These are phyloP conservation scores for Choristoneura rosaceana DNA, from an alignment of 2,888 invertebrate species.

Conservation along the genomic window DNA sequence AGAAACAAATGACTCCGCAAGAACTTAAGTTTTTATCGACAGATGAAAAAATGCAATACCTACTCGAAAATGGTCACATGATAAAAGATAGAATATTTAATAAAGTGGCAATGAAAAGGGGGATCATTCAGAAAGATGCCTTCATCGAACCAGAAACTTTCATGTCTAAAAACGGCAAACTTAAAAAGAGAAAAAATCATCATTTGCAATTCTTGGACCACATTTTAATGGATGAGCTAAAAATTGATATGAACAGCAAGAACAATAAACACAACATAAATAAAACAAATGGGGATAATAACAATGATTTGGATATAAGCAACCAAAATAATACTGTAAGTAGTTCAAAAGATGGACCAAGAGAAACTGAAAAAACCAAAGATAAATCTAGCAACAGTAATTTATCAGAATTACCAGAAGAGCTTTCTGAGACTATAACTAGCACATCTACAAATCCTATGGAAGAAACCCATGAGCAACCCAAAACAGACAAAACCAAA, in stretches of 20 bases:
- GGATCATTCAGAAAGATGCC: conserved; percentile 42
- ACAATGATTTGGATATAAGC: conserved; percentile 74
- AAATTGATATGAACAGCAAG: conserved; percentile 57
- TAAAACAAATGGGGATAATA: conserved; percentile 64
- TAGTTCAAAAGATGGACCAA: conserved; percentile 32
- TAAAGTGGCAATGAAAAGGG: conserved; percentile 43
- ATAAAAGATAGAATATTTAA: conserved; percentile 51
- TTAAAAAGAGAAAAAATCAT: conserved; percentile 57
- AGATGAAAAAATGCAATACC: conserved; percentile 56
- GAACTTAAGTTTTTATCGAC: conserved; percentile 50
- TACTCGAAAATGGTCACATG: conserved; percentile 60
- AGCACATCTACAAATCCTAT: not conserved
- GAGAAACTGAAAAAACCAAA: conserved; percentile 30
- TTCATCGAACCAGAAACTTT: conserved; percentile 43
- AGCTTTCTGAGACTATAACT: not conserved
- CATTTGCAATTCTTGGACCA: conserved; percentile 64
- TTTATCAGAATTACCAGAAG: not conserved
- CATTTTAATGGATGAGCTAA: conserved; percentile 71
- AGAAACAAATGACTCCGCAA: conserved; percentile 47
- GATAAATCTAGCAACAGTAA: conserved; percentile 11
- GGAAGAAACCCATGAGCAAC: conserved; percentile 41
- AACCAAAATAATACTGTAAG: conserved; percentile 59
- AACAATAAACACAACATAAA: conserved; percentile 39
- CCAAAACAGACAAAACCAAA: conserved; percentile 39
- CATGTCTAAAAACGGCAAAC: conserved; percentile 56